phyloP scores from a whole-genome alignment of 2,797 vertebrate genomes.

The Chaetodon trifasciatus region DNA sequence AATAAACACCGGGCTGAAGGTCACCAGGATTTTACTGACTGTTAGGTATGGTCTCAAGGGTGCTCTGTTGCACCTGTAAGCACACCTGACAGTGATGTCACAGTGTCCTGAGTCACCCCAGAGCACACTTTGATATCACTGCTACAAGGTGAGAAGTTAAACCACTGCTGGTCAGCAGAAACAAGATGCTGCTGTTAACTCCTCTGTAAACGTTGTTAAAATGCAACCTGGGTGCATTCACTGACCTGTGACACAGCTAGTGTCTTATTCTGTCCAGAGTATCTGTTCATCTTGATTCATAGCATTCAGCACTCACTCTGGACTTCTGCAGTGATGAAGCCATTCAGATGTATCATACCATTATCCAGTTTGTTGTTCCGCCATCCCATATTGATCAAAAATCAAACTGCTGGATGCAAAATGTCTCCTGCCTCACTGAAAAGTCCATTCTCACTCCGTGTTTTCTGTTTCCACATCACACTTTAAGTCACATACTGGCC shows the following conservation, averaged over 20 bases:
- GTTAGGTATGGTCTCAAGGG: background rate
- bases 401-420: background rate
- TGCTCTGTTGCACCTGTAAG: background rate
- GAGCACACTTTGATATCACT: background rate
- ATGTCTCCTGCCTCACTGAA: background rate
- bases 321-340: too few relatives aligned
- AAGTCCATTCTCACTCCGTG: background rate
- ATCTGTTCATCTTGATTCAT: too few relatives aligned
- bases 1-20: background rate
- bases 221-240: too few relatives aligned
- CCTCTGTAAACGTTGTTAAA: background rate
- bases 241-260: background rate
- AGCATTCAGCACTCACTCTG: too few relatives aligned
- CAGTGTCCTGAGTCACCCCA: background rate
- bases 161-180: too few relatives aligned
- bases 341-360: background rate
- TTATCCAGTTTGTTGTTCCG: background rate
- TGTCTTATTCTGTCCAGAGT: too few relatives aligned
- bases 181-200: too few relatives aligned
- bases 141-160: background rate
- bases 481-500: background rate
- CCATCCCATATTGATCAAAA: background rate
- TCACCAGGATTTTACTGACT: background rate
- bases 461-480: background rate
- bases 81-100: background rate